phyloP scores from a whole-genome alignment of 2,113 vertebrate genomes.

The Rutilus rutilus region DNA sequence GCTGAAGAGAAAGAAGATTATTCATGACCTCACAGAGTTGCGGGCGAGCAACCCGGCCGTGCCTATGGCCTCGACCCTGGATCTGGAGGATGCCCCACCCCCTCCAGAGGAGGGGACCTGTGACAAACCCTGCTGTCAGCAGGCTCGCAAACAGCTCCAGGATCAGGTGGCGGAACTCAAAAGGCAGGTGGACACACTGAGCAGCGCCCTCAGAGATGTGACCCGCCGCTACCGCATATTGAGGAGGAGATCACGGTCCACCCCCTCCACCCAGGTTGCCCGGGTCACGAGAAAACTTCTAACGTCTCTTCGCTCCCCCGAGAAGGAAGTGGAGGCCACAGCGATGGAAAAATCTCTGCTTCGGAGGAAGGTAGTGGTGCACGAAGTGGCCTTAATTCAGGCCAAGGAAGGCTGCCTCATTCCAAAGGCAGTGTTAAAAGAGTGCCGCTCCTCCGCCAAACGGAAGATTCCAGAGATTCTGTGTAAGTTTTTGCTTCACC shows the following conservation, averaged over 20 bases:
- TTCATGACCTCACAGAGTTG: neutral
- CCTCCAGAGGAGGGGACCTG: neutral
- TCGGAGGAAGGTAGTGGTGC: no score
- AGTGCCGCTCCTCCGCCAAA: no score
- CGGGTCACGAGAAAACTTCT: neutral
- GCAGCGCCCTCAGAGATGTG: neutral
- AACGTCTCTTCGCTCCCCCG: neutral
- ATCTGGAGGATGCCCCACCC: neutral
- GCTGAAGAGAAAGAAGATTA: neutral
- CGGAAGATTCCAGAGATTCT: no score
- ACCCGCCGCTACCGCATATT: neutral
- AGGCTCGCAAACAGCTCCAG: neutral
- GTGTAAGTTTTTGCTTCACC: no score
- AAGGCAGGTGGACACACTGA: neutral
- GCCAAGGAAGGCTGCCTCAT: no score
- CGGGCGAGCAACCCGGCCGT: neutral
- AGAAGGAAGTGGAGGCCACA: neutral
- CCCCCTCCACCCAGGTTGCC: no score
- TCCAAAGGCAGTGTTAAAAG: no score
- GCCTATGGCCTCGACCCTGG: neutral
- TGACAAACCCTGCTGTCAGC: neutral
- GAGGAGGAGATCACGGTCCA: neutral
- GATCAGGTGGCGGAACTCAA: neutral
- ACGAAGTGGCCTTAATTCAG: no score
- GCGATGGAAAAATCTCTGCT: no score